Evolutionary conservation across 2,797 vertebrate species (phyloP).

Genomic region (Vireo griseus): DNA sequence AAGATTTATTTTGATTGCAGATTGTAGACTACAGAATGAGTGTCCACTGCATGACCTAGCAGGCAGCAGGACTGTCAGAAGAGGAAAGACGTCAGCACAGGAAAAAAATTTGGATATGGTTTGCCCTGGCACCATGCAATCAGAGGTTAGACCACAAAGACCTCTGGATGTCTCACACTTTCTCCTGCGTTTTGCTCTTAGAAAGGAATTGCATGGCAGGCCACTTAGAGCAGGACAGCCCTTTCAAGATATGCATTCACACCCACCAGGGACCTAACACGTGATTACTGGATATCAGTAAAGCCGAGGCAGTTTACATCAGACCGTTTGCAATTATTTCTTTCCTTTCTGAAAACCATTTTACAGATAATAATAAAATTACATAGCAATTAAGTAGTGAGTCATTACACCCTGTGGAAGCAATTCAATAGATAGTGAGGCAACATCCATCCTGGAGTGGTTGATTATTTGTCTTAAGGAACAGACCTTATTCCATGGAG

Average conservation of each 20-base stretch:
- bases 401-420: conserved; percentile 9
- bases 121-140: background rate
- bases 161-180: background rate
- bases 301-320: background rate
- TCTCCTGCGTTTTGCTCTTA: background rate
- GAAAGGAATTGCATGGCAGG: background rate
- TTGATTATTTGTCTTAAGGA: conserved; percentile 35
- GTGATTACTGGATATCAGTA: background rate
- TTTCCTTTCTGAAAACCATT: conserved; percentile 40
- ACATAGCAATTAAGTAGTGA: conserved; percentile 21
- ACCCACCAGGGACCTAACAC: background rate
- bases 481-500: background rate
- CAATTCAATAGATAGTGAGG: conserved; percentile 1
- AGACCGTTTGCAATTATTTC: background rate
- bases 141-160: background rate
- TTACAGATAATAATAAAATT: conserved; percentile 45
- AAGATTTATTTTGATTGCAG: background rate
- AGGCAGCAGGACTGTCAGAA: background rate
- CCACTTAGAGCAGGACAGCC: background rate
- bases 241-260: background rate
- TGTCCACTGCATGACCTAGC: background rate
- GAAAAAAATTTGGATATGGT: background rate
- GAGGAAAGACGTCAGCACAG: background rate
- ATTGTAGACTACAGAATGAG: background rate
- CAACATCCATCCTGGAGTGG: background rate